phyloP scores from a whole-genome alignment of 2,888 invertebrate genomes.

The Candidula unifasciata region DNA sequence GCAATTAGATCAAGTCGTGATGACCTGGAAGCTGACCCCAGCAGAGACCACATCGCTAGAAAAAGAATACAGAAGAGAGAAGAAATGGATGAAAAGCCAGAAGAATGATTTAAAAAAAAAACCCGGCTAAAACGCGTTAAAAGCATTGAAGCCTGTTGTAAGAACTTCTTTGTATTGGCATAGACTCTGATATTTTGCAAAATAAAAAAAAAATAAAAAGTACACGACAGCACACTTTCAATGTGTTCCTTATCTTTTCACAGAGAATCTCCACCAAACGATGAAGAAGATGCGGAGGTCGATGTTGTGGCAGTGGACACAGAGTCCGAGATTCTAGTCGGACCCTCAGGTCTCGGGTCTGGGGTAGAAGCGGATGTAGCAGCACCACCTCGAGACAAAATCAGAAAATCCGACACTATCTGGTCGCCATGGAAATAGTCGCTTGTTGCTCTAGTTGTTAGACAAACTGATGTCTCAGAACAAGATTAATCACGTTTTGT shows the following conservation, averaged over 20 bases:
- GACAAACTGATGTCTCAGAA: not conserved
- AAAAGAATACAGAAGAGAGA: no score
- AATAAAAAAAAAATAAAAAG: no score
- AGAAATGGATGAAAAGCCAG: no score
- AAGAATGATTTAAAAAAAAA: no score
- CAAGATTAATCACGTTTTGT: no score
- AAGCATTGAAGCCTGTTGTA: no score
- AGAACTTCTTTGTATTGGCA: no score
- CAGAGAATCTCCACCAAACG: not conserved
- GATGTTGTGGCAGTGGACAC: not conserved
- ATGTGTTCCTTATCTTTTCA: not conserved
- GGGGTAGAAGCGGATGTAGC: not conserved
- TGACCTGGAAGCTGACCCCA: no score
- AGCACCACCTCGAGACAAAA: conserved; percentile 39
- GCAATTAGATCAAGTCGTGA: no score
- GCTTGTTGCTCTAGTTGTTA: not conserved
- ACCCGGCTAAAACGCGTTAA: no score
- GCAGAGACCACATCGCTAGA: no score
- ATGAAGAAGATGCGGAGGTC: not conserved
- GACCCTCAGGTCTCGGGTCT: not conserved
- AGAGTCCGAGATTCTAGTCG: not conserved
- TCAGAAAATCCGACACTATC: conserved; percentile 46
- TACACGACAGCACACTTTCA: not conserved
- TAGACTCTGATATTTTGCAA: no score
- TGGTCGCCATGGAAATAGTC: conserved; percentile 46